Conservation (phyloP, 1,140 invertebrate genomes). For the Neelides sp. region DNA sequence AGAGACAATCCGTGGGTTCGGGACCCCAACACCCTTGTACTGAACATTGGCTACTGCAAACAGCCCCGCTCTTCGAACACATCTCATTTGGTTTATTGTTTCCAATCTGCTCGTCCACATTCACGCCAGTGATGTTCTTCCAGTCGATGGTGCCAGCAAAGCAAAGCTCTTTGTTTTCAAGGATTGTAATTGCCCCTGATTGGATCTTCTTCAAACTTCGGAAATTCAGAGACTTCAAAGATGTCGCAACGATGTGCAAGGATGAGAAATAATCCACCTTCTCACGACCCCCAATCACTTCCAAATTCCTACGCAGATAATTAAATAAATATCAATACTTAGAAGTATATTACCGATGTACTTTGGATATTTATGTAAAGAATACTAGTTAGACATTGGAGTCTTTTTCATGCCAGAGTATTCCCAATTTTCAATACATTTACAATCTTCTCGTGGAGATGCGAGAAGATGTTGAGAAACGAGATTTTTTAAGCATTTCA, state of each 20-base stretch:
- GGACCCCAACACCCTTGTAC: conserved; percentile 85
- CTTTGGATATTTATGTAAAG: no score
- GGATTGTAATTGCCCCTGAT: conserved; percentile 73
- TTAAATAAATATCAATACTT: no score
- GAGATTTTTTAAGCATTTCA: no score
- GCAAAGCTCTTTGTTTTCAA: conserved; percentile 80
- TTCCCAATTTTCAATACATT: no score
- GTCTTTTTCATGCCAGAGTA: no score
- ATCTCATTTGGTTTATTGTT: conserved; percentile 55
- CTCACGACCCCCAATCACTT: conserved; percentile 78
- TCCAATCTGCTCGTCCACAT: conserved; percentile 56
- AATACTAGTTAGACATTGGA: no score
- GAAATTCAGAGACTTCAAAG: conserved; percentile 66
- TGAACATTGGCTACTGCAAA: conserved; percentile 80
- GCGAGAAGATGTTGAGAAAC: no score
- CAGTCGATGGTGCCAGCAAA: conserved; percentile 78
- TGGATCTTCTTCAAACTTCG: conserved; percentile 72
- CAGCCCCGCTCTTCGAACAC: conserved; percentile 66
- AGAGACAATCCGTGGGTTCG: conserved; percentile 76
- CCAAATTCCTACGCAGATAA: conserved; percentile 53
- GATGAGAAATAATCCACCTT: conserved; percentile 75
- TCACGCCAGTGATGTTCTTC: conserved; percentile 53
- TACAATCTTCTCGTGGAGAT: no score
- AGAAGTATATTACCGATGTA: no score
- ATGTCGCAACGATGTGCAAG: conserved; percentile 80